Conservation (phyloP, 2,888 invertebrate genomes). For the Drosophila helvetica region DNA sequence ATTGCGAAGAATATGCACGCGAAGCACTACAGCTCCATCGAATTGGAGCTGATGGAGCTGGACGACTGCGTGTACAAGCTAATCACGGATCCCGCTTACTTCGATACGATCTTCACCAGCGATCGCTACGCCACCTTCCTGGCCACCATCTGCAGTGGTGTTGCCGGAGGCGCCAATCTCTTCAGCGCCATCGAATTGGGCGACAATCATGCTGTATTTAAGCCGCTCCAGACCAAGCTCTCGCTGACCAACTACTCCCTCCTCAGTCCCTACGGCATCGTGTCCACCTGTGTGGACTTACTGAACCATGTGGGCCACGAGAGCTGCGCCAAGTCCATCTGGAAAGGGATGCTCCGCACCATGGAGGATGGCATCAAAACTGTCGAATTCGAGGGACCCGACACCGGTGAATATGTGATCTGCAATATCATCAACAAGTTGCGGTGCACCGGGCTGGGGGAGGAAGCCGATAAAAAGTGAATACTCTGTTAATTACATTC, state of each 20-base stretch:
- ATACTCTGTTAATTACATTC: neutral
- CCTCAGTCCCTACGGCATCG: slow-evolving; percentile 75
- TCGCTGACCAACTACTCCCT: slow-evolving; percentile 64
- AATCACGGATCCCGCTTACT: slow-evolving; percentile 58
- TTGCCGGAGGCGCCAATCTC: slow-evolving; percentile 77
- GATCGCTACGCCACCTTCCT: slow-evolving; percentile 78
- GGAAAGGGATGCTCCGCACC: slow-evolving; percentile 61
- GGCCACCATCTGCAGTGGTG: slow-evolving; percentile 65
- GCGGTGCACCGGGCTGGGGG: slow-evolving; percentile 49
- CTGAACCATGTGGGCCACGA: slow-evolving; percentile 59
- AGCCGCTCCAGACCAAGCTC: slow-evolving; percentile 77
- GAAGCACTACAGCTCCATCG: slow-evolving; percentile 39
- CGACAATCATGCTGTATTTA: slow-evolving; percentile 74
- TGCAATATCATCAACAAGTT: slow-evolving; percentile 65
- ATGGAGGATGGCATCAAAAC: slow-evolving; percentile 69
- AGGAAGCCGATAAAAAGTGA: neutral
- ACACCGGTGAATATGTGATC: slow-evolving; percentile 65
- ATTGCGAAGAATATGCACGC: slow-evolving; percentile 54
- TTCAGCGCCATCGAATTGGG: slow-evolving; percentile 73
- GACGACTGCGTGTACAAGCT: slow-evolving; percentile 57
- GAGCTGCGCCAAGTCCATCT: slow-evolving; percentile 52
- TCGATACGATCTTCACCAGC: slow-evolving; percentile 71
- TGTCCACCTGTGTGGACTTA: slow-evolving; percentile 65
- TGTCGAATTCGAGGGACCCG: slow-evolving; percentile 64
- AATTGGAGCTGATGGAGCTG: slow-evolving; percentile 63